These are phyloP conservation scores for Araneus ventricosus DNA, from an alignment of 1,140 invertebrate species.

Conservation along the genomic window DNA sequence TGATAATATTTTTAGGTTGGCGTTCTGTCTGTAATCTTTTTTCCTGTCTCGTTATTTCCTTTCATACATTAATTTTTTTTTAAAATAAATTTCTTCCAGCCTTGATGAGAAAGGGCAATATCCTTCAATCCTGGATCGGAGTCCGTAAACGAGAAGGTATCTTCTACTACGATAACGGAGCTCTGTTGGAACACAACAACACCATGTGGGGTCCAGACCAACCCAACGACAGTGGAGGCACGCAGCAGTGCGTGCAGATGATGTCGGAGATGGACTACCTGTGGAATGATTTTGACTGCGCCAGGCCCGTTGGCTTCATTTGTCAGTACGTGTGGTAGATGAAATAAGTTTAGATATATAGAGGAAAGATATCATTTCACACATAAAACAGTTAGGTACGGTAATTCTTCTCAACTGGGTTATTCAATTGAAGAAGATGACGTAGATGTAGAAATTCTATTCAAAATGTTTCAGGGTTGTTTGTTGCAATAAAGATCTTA, in stretches of 20 bases:
- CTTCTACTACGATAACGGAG: slow-evolving; percentile 74
- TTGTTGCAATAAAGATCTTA: too few relatives aligned
- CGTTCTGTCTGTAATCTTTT: too few relatives aligned
- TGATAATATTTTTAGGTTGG: too few relatives aligned
- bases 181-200: slow-evolving; percentile 11
- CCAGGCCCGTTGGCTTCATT: slow-evolving; percentile 67
- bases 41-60: too few relatives aligned
- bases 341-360: neutral
- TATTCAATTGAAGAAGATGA: too few relatives aligned
- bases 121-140: slow-evolving; percentile 74
- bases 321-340: slow-evolving; percentile 75
- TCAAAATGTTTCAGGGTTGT: too few relatives aligned
- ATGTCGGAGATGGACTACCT: slow-evolving; percentile 75
- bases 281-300: slow-evolving; percentile 76
- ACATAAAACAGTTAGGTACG: too few relatives aligned
- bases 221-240: slow-evolving; percentile 76
- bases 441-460: too few relatives aligned
- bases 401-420: too few relatives aligned
- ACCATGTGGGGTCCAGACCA: slow-evolving; percentile 76
- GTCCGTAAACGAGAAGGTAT: slow-evolving; percentile 66
- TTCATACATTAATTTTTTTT: too few relatives aligned
- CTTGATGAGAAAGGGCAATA: slow-evolving; percentile 72
- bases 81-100: neutral
- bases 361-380: neutral
- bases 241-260: slow-evolving; percentile 76